Evolutionary conservation across 2,113 vertebrate species (phyloP).

Genomic region (Nothoprocta perdicaria): DNA sequence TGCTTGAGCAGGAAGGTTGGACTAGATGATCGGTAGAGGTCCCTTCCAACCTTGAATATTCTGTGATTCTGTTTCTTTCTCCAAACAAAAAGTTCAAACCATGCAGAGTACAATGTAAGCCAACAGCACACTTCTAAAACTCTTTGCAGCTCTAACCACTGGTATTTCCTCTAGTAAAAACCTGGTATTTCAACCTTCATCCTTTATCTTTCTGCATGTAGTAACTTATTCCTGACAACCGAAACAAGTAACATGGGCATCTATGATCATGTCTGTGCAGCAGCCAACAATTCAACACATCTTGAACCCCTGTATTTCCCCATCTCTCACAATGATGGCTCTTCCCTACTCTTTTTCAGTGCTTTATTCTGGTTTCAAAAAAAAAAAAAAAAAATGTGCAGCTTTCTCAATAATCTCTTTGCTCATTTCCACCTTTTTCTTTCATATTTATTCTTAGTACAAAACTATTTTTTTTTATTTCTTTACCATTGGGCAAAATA

Average conservation of each 20-base stretch:
- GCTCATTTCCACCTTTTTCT: not conserved
- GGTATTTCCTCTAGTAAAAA: not conserved
- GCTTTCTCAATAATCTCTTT: not conserved
- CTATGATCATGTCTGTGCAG: not conserved
- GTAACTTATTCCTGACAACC: not conserved
- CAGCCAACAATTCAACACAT: not conserved
- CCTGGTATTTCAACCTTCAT: not conserved
- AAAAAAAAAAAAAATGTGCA: accelerated
- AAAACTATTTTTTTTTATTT: not conserved
- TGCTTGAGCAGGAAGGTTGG: no score
- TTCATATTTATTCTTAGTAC: not conserved
- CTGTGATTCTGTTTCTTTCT: no score
- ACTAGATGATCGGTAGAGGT: no score
- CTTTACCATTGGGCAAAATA: not conserved
- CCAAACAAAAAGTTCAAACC: not conserved
- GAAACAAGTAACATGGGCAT: not conserved
- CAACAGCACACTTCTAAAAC: not conserved
- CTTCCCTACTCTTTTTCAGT: not conserved
- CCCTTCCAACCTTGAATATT: no score
- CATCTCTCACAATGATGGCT: not conserved
- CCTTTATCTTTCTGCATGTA: not conserved
- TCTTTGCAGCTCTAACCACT: not conserved
- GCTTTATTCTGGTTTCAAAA: not conserved
- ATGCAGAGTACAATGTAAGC: no score
- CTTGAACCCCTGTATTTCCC: not conserved